Evolutionary conservation across 2,797 vertebrate species (phyloP).

Genomic region (Columba guinea): DNA sequence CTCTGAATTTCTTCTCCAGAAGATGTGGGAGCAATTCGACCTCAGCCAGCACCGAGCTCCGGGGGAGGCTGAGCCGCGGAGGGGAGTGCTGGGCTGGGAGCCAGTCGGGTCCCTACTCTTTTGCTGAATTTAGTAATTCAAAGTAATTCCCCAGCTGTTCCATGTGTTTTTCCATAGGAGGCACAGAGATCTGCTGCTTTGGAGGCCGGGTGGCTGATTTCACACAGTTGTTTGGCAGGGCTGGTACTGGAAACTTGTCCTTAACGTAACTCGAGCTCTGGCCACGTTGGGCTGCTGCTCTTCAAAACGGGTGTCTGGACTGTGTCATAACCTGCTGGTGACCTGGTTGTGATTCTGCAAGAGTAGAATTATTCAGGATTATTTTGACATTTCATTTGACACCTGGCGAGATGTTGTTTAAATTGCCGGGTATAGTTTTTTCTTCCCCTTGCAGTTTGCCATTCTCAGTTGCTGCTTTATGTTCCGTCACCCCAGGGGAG

Average conservation of each 20-base stretch:
- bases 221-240: not conserved
- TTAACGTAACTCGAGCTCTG: not conserved
- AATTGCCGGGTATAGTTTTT: not conserved
- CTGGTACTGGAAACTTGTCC: not conserved
- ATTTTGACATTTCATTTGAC: not conserved
- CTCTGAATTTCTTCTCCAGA: not conserved
- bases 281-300: not conserved
- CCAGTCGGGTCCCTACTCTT: not conserved
- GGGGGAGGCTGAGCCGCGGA: not conserved
- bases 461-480: not conserved
- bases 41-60: not conserved
- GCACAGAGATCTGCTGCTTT: not conserved
- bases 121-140: not conserved
- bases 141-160: not conserved
- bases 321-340: not conserved
- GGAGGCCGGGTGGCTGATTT: not conserved
- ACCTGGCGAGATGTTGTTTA: not conserved
- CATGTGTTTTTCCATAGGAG: not conserved
- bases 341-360: not conserved
- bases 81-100: not conserved
- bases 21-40: not conserved
- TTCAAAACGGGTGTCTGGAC: not conserved
- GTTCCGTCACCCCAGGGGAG: not conserved
- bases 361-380: not conserved
- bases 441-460: not conserved